phyloP scores from a whole-genome alignment of 1,140 invertebrate species.

The Trichomalopsis sarcophagae region DNA sequence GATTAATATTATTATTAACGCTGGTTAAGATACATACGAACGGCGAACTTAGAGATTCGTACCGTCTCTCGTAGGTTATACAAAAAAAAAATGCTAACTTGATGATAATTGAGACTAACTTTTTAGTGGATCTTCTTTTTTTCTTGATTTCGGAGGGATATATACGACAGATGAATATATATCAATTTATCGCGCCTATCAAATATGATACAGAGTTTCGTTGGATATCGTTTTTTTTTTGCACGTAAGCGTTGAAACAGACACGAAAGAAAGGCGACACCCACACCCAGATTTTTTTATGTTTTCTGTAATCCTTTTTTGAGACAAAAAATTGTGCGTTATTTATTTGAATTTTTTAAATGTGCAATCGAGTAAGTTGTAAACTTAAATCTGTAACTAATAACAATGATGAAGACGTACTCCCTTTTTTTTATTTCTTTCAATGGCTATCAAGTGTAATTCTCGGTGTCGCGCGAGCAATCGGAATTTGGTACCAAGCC shows the following conservation, averaged over 20 bases:
- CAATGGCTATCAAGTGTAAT: conserved; percentile 24
- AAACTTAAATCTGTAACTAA: neutral
- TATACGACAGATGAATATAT: neutral
- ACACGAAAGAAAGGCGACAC: neutral
- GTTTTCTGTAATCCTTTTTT: conserved; percentile 10
- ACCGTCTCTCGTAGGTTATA: conserved; percentile 58
- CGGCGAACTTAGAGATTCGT: conserved; percentile 63
- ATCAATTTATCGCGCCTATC: conserved; percentile 27
- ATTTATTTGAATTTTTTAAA: conserved; percentile 25
- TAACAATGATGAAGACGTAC: neutral
- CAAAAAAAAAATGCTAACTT: conserved; percentile 60
- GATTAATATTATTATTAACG: conserved; percentile 64
- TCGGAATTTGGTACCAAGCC: conserved; percentile 24
- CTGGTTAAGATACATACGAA: conserved; percentile 47
- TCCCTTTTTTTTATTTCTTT: conserved; percentile 6
- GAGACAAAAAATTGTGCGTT: conserved; percentile 6
- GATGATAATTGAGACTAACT: conserved; percentile 62
- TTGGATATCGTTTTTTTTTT: conserved; percentile 20
- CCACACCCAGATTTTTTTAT: neutral
- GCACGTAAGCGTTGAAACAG: neutral
- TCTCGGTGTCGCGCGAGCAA: neutral
- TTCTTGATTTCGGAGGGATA: conserved; percentile 20
- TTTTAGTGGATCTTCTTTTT: conserved; percentile 59
- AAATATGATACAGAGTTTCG: neutral
- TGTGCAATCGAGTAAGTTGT: conserved; percentile 34